Evolutionary conservation across 1,140 invertebrate species (phyloP), one percentile per base, ranked within the genome.

Genomic region (Theocolax elegans): DNA sequence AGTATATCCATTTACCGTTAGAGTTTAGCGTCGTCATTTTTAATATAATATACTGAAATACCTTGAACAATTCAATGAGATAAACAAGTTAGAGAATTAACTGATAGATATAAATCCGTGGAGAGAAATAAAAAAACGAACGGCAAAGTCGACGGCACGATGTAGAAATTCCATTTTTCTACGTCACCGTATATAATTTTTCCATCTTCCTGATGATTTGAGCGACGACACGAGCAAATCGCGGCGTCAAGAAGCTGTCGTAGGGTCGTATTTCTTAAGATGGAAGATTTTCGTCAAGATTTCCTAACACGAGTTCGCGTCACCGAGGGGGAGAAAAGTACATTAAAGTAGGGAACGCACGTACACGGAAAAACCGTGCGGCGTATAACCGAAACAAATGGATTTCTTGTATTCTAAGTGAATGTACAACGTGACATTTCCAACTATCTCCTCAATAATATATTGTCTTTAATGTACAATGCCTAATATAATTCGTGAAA

Each of bases 271-370:
- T 66, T 70, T 77, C 71, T 75, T 73, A 69, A 68, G 67, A 58
- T 62, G 31, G 48, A 70, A 59, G 74, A 74, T 74, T 75, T 76
- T 71, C 60, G 72, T 35, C 17, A 63, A 76, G 73, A 76, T 77
- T 74, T 73, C 70, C 51, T 46, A 68, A 58, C 63, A 63, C 62
- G 69, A 66, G 53, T 12, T 23, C 19, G 17, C 40, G 35, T 58
- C 35, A 21, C n/a, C n/a, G n/a, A 15, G 65, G 68, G 65, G 68
- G 63, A 73, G 71, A 75, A 71, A 75, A 72, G 69, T 54, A 42
- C 44, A 70, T 42, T 48, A 48, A 31, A 59, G 31, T 56, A 71
- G 56, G 67, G 69, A 3, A 38, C 12, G 42, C 48, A 42, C 56
- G 74, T 6, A 35, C 35, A 54, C 8, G 27, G 21, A n/a, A 21